Conservation (phyloP, 2,797 vertebrate species). For the Picus viridis region DNA sequence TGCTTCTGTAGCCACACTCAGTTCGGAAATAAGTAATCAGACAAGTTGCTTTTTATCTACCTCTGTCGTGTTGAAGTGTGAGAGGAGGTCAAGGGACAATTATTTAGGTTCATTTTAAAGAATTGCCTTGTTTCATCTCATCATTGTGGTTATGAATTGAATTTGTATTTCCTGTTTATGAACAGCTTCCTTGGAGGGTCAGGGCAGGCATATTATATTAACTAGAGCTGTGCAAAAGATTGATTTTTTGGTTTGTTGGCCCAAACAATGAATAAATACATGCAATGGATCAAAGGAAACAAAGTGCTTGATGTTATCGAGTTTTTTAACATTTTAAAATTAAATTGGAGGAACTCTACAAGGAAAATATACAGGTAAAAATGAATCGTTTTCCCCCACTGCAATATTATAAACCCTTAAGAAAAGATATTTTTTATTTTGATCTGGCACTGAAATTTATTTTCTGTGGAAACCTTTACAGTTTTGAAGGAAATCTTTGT, state of each 20-base stretch:
- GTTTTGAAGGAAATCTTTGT: not conserved
- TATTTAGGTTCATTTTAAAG: constrained; percentile 47
- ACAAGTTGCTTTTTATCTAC: constrained; percentile 32
- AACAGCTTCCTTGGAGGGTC: not conserved
- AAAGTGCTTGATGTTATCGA: not conserved
- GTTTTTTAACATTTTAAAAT: not conserved
- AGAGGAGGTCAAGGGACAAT: constrained; percentile 30
- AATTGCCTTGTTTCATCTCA: constrained; percentile 25
- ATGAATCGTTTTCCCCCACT: accelerated
- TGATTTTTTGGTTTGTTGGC: not conserved
- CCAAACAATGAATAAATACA: constrained; percentile 13
- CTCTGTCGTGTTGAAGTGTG: not conserved
- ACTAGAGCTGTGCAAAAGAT: not conserved
- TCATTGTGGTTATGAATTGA: constrained; percentile 38
- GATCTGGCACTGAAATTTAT: not conserved
- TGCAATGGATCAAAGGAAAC: not conserved
- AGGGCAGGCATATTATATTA: not conserved
- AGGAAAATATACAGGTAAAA: not conserved
- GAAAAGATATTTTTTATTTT: not conserved
- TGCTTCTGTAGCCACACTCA: not conserved
- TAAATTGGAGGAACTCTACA: not conserved
- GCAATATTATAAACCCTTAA: not conserved
- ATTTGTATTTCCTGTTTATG: constrained; percentile 45
- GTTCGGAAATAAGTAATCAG: constrained; percentile 14
- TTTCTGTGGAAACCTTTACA: not conserved